Evolutionary conservation across 2,113 vertebrate genomes (phyloP).

Genomic region (human): GRCh38 chr2:96203001-96203500

Average conservation of each 20-base stretch:
- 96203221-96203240: not conserved
- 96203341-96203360: constrained; percentile 43
- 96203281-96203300: constrained; percentile 53
- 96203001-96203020: not conserved
- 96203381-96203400: not conserved
- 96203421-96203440: not conserved
- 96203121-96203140: not conserved
- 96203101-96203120: not conserved
- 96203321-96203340: constrained; percentile 63
- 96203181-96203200: not conserved
- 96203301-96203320: constrained; percentile 69
- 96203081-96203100: not conserved
- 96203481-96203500: not conserved
- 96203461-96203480: not conserved
- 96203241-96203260: not conserved
- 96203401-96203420: constrained; percentile 12
- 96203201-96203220: not conserved
- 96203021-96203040: not conserved
- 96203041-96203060: not conserved
- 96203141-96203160: not conserved
- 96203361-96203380: not conserved
- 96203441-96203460: not conserved
- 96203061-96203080: not conserved
- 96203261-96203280: constrained; percentile 37
- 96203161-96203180: not conserved